Base-by-base conservation (phyloP, 2,797 vertebrate genomes). In the Xenops minutus region DNA sequence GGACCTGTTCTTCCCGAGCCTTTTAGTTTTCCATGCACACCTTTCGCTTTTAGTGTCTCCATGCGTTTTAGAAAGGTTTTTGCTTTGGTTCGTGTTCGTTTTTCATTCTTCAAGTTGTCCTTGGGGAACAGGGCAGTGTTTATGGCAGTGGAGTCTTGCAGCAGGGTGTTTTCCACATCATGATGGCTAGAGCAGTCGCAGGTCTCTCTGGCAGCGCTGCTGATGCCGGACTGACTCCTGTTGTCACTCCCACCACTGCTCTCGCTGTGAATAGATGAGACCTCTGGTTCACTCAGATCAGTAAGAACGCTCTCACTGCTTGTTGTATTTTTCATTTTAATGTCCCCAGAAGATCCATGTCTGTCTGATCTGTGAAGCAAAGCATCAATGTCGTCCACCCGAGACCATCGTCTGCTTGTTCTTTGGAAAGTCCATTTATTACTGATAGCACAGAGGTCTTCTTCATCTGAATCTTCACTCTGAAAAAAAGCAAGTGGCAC, bases 381-480 rank as follows among this genome's bases (percentile, higher is more conserved):
- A 34, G 98, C 97, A 89, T 99, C 98, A 73, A 99, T 98, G 97
- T 99, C 98, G 92, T 99, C 99, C 96, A 99, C 98, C 55, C 99
- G 98, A 96, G 99, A 99, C 99, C 99, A 99, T 67, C 99, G 98
- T 81, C 98, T 98, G 97, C 99, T 99, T 95, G 98, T 99, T 98
- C 98, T 98, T 97, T 99, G 99, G 98, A 99, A 99, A 88, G 99
- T 99, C 99, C 99, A 99, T 99, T 99, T 99, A 98, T 99, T 99
- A 93, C 99, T 99, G 98, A 99, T 99, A 54, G 99, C 99, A 93
- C 99, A 99, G 85, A 99, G 97, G 58, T 99, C 99, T 97, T 99
- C 99, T 97, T 99, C 99, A 98, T 99, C 99, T 8, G 99, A 99
- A 97, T 99, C 99, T 97, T 99, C 99, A 97, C 98, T 98, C 99